phyloP scores from a whole-genome alignment of 2,888 invertebrate species.

The Lottia scabra region DNA sequence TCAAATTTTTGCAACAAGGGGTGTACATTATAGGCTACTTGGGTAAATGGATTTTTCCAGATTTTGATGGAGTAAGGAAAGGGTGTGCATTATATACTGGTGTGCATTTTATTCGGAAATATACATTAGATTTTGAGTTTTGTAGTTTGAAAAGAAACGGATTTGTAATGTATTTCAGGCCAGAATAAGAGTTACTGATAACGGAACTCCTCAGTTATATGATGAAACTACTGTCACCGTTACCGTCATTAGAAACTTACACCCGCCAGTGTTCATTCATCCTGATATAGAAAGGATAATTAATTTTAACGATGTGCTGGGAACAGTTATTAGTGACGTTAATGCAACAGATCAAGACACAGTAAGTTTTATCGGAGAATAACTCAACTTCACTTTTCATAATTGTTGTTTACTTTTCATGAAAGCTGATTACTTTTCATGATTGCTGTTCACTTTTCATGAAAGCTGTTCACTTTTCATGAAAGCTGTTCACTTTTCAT shows the following conservation, averaged over 20 bases:
- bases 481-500: neutral
- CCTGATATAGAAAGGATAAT: neutral
- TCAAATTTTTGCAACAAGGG: too few relatives aligned
- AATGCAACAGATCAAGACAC: conserved; percentile 46
- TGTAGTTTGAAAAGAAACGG: too few relatives aligned
- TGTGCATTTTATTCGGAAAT: too few relatives aligned
- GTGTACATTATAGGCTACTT: too few relatives aligned
- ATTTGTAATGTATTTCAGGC: conserved; percentile 36
- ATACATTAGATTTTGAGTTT: too few relatives aligned
- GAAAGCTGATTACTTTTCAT: too few relatives aligned
- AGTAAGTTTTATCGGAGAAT: conserved; percentile 8
- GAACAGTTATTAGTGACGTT: conserved; percentile 23
- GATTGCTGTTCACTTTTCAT: neutral
- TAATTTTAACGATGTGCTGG: neutral
- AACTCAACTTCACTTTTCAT: too few relatives aligned
- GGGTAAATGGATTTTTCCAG: too few relatives aligned
- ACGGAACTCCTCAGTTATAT: conserved; percentile 27
- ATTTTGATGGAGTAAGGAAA: too few relatives aligned
- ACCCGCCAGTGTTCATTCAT: conserved; percentile 40
- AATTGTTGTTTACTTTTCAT: neutral
- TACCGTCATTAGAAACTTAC: conserved; percentile 44
- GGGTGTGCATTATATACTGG: too few relatives aligned
- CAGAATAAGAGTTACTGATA: conserved; percentile 45
- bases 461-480: too few relatives aligned
- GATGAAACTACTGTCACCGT: conserved; percentile 33